Conservation (phyloP, 2,113 vertebrate genomes). For the Helogale parvula region DNA sequence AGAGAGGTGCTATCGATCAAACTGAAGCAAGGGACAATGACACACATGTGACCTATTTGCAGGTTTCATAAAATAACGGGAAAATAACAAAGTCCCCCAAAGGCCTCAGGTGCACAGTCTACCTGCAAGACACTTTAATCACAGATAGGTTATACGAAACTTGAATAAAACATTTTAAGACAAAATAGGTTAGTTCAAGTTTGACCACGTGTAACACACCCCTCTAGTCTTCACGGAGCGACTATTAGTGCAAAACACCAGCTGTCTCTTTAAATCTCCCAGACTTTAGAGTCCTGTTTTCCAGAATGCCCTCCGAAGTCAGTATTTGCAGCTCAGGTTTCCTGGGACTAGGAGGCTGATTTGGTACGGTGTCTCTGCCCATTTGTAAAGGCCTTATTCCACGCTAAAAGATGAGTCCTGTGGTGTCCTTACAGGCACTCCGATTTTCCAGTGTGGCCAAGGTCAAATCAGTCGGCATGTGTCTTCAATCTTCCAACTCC, state of each 20-base stretch:
- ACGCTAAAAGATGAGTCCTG: neutral
- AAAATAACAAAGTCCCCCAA: neutral
- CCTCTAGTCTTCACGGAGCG: neutral
- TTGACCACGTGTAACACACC: accelerated
- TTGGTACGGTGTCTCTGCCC: neutral
- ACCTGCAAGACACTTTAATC: neutral
- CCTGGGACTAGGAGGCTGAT: neutral
- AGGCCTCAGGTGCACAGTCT: neutral
- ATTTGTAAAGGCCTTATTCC: neutral
- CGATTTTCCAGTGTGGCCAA: constrained; percentile 55
- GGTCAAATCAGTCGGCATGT: constrained; percentile 68
- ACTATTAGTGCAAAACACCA: neutral
- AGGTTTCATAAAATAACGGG: neutral
- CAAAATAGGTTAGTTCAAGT: constrained; percentile 11
- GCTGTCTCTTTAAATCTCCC: constrained; percentile 17
- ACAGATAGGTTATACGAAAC: neutral
- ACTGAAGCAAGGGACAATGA: neutral
- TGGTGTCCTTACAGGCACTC: constrained; percentile 11
- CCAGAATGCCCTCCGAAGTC: constrained; percentile 28
- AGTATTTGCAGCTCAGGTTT: neutral
- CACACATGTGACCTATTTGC: neutral
- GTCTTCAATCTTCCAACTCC: neutral
- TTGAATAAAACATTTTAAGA: constrained; percentile 24
- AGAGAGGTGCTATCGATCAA: neutral
- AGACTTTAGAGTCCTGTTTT: neutral